Percentiles rank a stretch among this genome's conserved stretches.
phyloP scores from a whole-genome alignment of 2,113 vertebrate species.

The Furnarius figulus region DNA sequence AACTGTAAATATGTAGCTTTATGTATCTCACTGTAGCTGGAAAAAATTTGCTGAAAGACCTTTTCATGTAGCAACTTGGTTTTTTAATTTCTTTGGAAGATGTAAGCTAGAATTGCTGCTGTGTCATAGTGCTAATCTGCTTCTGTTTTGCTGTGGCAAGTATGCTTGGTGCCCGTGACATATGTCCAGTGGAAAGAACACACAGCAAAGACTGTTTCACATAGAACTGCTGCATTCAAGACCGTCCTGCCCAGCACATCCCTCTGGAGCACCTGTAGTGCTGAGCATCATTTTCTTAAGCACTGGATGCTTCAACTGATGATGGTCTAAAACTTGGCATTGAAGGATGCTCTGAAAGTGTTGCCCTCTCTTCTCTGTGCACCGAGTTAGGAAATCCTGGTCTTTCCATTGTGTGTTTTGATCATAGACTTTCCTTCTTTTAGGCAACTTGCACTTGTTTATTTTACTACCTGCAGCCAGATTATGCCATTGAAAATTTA shows the following conservation, averaged over 20 bases:
- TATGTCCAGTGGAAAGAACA: not conserved
- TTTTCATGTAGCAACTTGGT: not conserved
- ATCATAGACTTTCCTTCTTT: not conserved
- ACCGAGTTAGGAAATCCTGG: not conserved
- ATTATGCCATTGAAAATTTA: not conserved
- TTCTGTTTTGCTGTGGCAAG: not conserved
- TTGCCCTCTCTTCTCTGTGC: not conserved
- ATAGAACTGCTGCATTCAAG: not conserved
- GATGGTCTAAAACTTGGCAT: not conserved
- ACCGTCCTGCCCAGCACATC: accelerated
- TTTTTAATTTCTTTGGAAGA: not conserved
- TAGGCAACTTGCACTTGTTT: not conserved
- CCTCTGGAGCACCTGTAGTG: not conserved
- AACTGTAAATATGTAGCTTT: not conserved
- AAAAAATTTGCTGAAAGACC: not conserved
- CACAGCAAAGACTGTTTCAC: not conserved
- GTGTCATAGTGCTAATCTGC: not conserved
- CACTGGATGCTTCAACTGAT: not conserved
- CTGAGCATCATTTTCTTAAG: not conserved
- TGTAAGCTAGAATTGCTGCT: not conserved
- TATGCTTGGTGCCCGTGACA: accelerated
- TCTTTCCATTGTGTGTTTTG: not conserved
- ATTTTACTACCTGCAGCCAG: not conserved
- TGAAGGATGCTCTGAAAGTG: not conserved
- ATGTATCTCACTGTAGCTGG: not conserved